Conservation (phyloP, 2,888 invertebrate genomes). For the Teleogryllus oceanicus region DNA sequence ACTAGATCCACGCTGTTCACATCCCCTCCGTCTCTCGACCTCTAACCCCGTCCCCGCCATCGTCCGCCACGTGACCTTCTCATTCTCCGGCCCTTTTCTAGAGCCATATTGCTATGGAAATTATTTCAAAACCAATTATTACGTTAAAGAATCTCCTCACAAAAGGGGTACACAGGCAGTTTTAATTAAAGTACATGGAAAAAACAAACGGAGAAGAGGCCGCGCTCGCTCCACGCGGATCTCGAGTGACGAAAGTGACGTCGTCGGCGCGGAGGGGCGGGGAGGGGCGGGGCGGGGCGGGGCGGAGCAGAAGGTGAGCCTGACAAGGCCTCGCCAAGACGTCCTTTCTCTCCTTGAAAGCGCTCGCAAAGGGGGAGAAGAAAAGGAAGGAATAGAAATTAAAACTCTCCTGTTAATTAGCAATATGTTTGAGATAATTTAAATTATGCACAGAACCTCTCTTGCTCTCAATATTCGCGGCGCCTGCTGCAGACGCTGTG, state of each 20-base stretch:
- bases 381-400: slow-evolving; percentile 7
- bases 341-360: neutral
- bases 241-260: no score
- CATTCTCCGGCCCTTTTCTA: neutral
- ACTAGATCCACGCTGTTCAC: no score
- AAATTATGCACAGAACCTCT: neutral
- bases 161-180: neutral
- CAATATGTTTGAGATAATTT: neutral
- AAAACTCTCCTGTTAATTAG: slow-evolving; percentile 9
- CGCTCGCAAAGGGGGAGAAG: neutral
- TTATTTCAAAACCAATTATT: neutral
- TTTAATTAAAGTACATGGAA: neutral
- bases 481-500: neutral
- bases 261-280: no score
- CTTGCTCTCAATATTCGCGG: neutral
- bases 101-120: neutral
- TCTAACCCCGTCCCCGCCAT: neutral
- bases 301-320: neutral
- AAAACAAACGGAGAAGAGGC: neutral
- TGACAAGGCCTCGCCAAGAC: neutral
- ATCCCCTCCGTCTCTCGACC: neutral
- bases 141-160: neutral
- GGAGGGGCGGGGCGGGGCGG: no score
- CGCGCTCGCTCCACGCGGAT: no score
- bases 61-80: neutral